phyloP scores from a whole-genome alignment of 92 coral and sea anemone species.

The Zoanthus sansibaricus region DNA sequence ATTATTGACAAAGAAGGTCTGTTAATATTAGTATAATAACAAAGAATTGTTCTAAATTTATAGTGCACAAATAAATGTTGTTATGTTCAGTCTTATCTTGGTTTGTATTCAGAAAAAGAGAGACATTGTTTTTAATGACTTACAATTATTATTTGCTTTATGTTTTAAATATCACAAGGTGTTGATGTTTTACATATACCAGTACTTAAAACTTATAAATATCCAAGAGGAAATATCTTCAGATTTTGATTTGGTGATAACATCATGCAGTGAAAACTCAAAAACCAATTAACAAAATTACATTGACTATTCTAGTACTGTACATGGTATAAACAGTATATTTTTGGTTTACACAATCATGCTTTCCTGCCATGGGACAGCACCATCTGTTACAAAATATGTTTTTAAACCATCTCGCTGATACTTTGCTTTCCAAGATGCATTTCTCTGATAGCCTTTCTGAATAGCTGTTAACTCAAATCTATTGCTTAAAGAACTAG shows the following conservation, averaged over 20 bases:
- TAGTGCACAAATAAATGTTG: conserved; percentile 23
- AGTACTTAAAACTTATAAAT: conserved; percentile 1
- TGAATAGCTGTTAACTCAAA: conserved; percentile 29
- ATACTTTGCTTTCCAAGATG: conserved; percentile 56
- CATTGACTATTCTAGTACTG: conserved; percentile 36
- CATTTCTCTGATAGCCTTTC: conserved; percentile 51
- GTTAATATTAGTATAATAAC: conserved; percentile 18
- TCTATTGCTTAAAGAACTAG: conserved; percentile 58
- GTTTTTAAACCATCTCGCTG: conserved; percentile 52
- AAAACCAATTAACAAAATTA: conserved; percentile 20
- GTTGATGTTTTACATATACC: not conserved
- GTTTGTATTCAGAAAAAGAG: conserved; percentile 10
- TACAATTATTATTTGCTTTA: conserved; percentile 19
- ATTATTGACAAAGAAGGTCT: conserved; percentile 13
- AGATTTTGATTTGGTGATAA: conserved; percentile 15
- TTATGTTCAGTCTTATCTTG: conserved; percentile 23
- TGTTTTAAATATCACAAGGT: conserved; percentile 20
- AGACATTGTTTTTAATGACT: conserved; percentile 17
- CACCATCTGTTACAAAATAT: conserved; percentile 58
- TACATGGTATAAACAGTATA: conserved; percentile 28
- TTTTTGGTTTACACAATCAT: conserved; percentile 34
- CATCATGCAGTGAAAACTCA: conserved; percentile 30
- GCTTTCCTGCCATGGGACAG: conserved; percentile 66
- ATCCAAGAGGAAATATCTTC: conserved; percentile 14
- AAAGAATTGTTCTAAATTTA: conserved; percentile 8